phyloP scores from a whole-genome alignment of 2,888 invertebrate species.

The Drosophila pegasa region DNA sequence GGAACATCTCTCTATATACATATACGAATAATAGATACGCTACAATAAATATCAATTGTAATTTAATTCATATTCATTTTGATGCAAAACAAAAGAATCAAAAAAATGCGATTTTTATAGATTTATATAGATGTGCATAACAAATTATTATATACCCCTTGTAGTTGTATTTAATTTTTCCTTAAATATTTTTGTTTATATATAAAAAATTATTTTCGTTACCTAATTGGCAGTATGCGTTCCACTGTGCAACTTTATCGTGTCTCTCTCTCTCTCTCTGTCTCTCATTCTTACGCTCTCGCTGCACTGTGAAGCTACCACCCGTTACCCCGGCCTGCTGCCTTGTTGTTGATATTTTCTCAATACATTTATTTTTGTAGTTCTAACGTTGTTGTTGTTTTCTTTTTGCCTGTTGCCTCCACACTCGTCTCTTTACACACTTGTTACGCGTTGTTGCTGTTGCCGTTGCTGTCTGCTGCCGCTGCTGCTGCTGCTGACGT shows the following conservation, averaged over 20 bases:
- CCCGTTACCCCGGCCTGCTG: conserved; percentile 3
- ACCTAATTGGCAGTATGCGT: conserved; percentile 8
- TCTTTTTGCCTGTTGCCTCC: conserved; percentile 17
- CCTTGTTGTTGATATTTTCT: conserved; percentile 68
- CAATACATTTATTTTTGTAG: conserved; percentile 74
- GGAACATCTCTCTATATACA: neutral
- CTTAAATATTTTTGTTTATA: neutral
- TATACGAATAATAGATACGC: conserved; percentile 9
- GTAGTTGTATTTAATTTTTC: neutral
- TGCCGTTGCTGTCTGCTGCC: conserved; percentile 28
- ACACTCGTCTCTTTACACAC: conserved; percentile 55
- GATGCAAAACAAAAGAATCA: neutral
- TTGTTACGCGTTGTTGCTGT: conserved; percentile 64
- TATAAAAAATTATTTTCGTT: neutral
- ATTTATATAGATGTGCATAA: neutral
- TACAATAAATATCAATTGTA: conserved; percentile 11
- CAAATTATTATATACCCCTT: neutral
- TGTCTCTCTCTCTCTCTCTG: conserved; percentile 9
- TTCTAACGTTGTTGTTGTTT: conserved; percentile 28
- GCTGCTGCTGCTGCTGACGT: conserved; percentile 44
- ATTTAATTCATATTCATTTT: conserved; percentile 4
- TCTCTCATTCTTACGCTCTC: conserved; percentile 18
- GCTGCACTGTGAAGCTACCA: conserved; percentile 28
- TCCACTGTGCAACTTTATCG: conserved; percentile 45
- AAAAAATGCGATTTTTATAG: neutral